These are phyloP conservation scores for Sorex maritimensis DNA, from an alignment of 2,797 vertebrate species.

Conservation along the genomic window DNA sequence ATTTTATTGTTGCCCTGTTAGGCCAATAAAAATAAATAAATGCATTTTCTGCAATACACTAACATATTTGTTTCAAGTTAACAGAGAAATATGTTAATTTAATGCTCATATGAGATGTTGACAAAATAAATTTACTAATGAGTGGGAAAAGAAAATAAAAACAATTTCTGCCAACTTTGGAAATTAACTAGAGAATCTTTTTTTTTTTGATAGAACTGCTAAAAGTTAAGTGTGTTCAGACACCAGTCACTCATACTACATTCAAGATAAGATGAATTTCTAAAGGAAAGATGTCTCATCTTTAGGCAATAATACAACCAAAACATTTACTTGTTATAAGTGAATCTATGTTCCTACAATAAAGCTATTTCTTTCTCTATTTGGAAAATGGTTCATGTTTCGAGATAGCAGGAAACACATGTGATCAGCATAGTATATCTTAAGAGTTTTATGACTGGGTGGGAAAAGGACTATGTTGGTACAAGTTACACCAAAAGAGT, in stretches of 20 bases:
- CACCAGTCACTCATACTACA: background rate
- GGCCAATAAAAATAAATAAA: slow-evolving; percentile 28
- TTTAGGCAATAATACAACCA: background rate
- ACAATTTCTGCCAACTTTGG: slow-evolving; percentile 30
- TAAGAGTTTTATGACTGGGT: background rate
- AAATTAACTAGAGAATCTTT: background rate
- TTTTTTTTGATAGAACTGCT: background rate
- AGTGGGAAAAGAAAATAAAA: background rate
- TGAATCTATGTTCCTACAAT: background rate
- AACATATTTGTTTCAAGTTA: slow-evolving; percentile 24
- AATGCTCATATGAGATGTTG: slow-evolving; percentile 39
- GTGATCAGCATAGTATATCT: background rate
- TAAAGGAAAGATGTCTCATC: slow-evolving; percentile 3
- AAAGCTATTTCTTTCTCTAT: slow-evolving; percentile 11
- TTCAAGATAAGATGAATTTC: background rate
- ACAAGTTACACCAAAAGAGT: background rate
- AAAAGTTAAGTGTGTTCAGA: slow-evolving; percentile 30
- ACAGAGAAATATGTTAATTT: slow-evolving; percentile 1
- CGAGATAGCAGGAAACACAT: background rate
- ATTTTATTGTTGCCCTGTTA: slow-evolving; percentile 33
- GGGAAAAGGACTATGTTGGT: background rate
- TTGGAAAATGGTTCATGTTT: slow-evolving; percentile 29
- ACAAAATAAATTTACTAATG: background rate
- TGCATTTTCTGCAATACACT: background rate
- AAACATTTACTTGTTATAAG: background rate